Evolutionary conservation across 2,888 invertebrate species (phyloP).

Genomic region (Amiota mariae): DNA sequence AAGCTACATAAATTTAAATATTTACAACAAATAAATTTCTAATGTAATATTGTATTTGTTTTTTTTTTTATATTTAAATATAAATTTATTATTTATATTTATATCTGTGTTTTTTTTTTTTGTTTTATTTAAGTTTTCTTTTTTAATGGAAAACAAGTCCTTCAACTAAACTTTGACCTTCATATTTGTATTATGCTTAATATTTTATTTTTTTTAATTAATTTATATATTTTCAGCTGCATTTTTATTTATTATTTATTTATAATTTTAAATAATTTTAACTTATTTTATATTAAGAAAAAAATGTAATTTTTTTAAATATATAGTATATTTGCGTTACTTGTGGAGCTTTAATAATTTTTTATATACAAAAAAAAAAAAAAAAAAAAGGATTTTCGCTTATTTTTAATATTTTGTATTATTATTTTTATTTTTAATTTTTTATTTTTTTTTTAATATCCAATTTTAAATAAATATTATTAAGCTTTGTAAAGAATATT

Average conservation of each 20-base stretch:
- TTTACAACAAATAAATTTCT: slow-evolving; percentile 64
- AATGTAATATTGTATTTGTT: slow-evolving; percentile 6
- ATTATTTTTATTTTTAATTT: not conserved
- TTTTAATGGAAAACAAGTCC: slow-evolving; percentile 30
- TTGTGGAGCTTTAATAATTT: slow-evolving; percentile 26
- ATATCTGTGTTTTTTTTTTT: not conserved
- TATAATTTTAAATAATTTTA: not conserved
- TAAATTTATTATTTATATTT: no score
- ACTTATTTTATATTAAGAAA: no score
- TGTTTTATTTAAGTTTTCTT: not conserved
- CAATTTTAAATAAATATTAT: not conserved
- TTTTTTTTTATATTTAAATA: no score
- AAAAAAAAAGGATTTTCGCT: not conserved
- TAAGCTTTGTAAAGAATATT: not conserved
- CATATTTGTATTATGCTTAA: no score
- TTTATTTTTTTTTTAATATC: not conserved
- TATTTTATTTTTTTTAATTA: slow-evolving; percentile 21
- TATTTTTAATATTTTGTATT: slow-evolving; percentile 18
- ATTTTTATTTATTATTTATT: slow-evolving; percentile 2
- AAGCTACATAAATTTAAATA: slow-evolving; percentile 52
- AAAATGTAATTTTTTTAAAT: slow-evolving; percentile 10
- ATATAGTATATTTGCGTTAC: slow-evolving; percentile 21
- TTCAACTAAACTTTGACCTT: no score
- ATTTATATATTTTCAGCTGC: slow-evolving; percentile 2
- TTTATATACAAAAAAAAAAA: slow-evolving; percentile 14